These are phyloP conservation scores for Adoxophyes honmai DNA, from an alignment of 1,140 invertebrate genomes.

Conservation along the genomic window DNA sequence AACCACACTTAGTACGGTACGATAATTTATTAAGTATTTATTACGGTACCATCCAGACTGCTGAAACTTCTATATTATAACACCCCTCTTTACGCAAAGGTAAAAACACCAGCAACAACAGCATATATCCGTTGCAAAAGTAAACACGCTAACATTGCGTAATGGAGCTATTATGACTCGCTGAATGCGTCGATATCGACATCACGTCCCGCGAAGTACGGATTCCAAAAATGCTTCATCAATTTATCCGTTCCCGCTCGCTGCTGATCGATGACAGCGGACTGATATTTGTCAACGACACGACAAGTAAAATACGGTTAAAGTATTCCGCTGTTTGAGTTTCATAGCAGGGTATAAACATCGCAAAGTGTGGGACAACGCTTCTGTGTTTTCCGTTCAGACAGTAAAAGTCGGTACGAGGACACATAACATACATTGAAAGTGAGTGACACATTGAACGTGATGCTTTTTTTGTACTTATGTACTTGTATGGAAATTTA, in stretches of 20 bases:
- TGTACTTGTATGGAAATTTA: too few relatives aligned
- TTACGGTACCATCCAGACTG: too few relatives aligned
- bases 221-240: slow-evolving; percentile 35
- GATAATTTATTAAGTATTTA: too few relatives aligned
- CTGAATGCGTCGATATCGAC: slow-evolving; percentile 11
- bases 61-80: too few relatives aligned
- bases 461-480: too few relatives aligned
- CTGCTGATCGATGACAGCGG: slow-evolving; percentile 31
- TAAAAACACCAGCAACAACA: background rate
- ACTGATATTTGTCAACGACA: slow-evolving; percentile 34
- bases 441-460: too few relatives aligned
- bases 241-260: slow-evolving; percentile 31
- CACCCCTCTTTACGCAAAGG: too few relatives aligned
- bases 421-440: too few relatives aligned
- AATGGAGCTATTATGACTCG: slow-evolving; percentile 6
- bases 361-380: too few relatives aligned
- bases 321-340: slow-evolving; percentile 9
- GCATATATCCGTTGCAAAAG: slow-evolving; percentile 3
- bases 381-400: too few relatives aligned
- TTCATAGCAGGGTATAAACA: background rate
- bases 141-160: slow-evolving; percentile 9
- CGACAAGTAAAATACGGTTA: slow-evolving; percentile 19
- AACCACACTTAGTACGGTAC: too few relatives aligned
- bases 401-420: too few relatives aligned
- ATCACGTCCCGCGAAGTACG: slow-evolving; percentile 19